These are phyloP conservation scores for Scaptomyza cyrtandrae DNA, from an alignment of 2,888 invertebrate species.

Conservation along the genomic window DNA sequence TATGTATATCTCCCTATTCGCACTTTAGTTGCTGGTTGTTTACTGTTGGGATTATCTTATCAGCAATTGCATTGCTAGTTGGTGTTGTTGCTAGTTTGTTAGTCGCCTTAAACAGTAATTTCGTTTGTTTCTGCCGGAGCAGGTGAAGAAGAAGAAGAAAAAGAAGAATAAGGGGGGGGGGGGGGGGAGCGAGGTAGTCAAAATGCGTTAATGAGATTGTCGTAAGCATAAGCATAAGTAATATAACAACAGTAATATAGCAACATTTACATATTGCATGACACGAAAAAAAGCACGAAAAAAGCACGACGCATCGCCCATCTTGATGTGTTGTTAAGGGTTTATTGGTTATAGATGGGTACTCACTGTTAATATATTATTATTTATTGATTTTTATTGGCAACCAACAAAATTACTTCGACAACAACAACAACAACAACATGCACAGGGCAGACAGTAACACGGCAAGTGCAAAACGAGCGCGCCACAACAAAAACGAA, in stretches of 20 bases:
- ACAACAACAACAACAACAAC: constrained; percentile 25
- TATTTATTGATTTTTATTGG: constrained; percentile 74
- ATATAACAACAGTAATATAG: no score
- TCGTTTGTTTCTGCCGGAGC: constrained; percentile 13
- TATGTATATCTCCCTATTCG: constrained; percentile 7
- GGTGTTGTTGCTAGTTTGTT: constrained; percentile 28
- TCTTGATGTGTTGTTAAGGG: background rate
- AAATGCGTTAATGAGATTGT: constrained; percentile 1
- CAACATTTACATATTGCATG: no score
- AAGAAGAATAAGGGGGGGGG: background rate
- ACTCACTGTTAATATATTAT: constrained; percentile 68
- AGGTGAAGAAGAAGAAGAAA: background rate
- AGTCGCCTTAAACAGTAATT: constrained; percentile 44
- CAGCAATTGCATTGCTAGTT: constrained; percentile 46
- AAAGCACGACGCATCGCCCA: background rate
- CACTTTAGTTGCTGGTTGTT: constrained; percentile 4
- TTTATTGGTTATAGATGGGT: background rate
- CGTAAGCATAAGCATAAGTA: no score
- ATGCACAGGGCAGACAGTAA: no score
- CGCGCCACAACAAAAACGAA: constrained; percentile 75
- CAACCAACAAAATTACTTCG: constrained; percentile 53
- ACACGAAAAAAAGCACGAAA: background rate
- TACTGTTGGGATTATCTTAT: constrained; percentile 57
- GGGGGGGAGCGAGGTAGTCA: background rate
- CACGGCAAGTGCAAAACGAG: constrained; percentile 37